Conservation (phyloP, 2,888 invertebrate genomes). For the Cosmia trapezina region DNA sequence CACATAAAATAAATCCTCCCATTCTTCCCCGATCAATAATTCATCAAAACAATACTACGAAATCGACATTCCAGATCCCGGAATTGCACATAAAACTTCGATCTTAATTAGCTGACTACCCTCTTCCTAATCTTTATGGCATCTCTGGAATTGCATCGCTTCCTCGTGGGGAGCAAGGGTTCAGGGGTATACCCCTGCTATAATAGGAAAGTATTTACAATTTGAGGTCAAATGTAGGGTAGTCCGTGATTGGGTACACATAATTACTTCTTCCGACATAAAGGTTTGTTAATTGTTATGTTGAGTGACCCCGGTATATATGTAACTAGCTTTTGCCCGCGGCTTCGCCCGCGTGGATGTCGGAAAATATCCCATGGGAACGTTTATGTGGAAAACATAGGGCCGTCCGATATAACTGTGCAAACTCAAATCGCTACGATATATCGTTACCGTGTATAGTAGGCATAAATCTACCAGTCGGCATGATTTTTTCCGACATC, state of each 20-base stretch:
- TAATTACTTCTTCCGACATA: conserved; percentile 22
- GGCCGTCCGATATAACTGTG: no score
- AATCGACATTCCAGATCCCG: conserved; percentile 9
- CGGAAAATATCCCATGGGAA: no score
- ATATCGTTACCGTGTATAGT: no score
- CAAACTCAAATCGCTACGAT: no score
- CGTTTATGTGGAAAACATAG: no score
- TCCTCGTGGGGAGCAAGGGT: conserved; percentile 8
- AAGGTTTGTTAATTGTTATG: conserved; percentile 24
- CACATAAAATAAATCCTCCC: neutral
- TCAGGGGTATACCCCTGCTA: conserved; percentile 2
- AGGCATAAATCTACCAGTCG: no score
- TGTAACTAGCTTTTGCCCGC: no score
- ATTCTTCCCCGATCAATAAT: conserved; percentile 1
- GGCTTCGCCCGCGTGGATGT: no score
- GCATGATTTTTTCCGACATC: no score
- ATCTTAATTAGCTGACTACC: conserved; percentile 56
- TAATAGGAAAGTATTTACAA: conserved; percentile 40
- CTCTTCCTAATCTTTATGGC: conserved; percentile 55
- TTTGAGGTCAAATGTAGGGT: conserved; percentile 15
- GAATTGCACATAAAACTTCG: conserved; percentile 50
- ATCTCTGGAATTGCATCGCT: conserved; percentile 52
- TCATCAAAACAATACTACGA: conserved; percentile 39
- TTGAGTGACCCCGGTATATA: neutral
- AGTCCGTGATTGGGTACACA: conserved; percentile 26